Evolutionary conservation across 2,888 invertebrate species (phyloP).

Genomic region (Hedychridium roseum): DNA sequence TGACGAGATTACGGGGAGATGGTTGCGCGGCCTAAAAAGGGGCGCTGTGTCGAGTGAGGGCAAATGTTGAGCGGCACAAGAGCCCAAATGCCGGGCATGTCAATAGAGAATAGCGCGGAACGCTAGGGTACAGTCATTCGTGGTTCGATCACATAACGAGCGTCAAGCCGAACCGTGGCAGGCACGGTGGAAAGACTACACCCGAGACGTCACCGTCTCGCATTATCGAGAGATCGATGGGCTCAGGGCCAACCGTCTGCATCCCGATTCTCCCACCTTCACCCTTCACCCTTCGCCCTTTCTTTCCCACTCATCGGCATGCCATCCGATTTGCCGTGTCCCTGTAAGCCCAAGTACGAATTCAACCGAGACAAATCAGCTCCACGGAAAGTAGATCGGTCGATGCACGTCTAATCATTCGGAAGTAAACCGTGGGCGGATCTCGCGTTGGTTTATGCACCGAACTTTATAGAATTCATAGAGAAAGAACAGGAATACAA

Average conservation of each 20-base stretch:
- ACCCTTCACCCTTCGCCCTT: conserved; percentile 12
- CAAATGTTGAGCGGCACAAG: too few relatives aligned
- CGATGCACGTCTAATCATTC: too few relatives aligned
- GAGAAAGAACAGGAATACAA: too few relatives aligned
- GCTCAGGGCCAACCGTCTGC: conserved; percentile 48
- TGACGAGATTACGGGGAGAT: not conserved
- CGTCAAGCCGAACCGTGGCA: conserved; percentile 48
- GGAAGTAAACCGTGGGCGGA: too few relatives aligned
- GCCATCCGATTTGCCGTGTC: conserved; percentile 10
- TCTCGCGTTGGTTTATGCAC: too few relatives aligned
- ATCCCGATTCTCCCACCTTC: conserved; percentile 16
- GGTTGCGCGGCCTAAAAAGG: conserved; percentile 7
- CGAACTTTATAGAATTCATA: too few relatives aligned
- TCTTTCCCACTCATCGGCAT: not conserved
- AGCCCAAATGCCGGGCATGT: too few relatives aligned
- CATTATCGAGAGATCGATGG: conserved; percentile 54
- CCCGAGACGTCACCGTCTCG: conserved; percentile 47
- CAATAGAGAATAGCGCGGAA: too few relatives aligned
- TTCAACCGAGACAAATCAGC: too few relatives aligned
- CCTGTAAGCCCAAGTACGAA: too few relatives aligned
- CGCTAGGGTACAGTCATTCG: conserved; percentile 35
- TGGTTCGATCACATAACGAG: conserved; percentile 48
- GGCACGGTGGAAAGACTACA: conserved; percentile 44
- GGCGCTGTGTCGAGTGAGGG: conserved; percentile 27
- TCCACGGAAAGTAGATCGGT: too few relatives aligned